Evolutionary conservation across 2,113 vertebrate species (phyloP), one percentile per base, ranked within the genome.

Genomic region (Labrus mixtus): DNA sequence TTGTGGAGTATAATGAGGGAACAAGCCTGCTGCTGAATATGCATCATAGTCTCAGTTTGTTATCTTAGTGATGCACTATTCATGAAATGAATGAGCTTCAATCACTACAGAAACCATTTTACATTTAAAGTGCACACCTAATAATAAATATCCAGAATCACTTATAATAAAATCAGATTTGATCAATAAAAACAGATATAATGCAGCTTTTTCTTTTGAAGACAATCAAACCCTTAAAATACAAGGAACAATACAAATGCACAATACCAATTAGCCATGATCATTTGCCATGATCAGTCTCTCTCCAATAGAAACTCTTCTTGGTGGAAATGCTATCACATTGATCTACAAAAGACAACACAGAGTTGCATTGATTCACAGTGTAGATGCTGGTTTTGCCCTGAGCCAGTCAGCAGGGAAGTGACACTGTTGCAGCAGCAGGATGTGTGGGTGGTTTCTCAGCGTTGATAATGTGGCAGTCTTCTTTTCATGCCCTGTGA

Each of bases 401-500:
- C 55, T 41, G 25, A 71, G 66, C 66, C 57, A 57, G 48, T 77
- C 62, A 58, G 71, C 22, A 4, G 60, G 61, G 64, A 64, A 48
- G 55, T 73, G 70, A 54, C 75, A 50, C 25, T 29, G 62, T 66
- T 54, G 68, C 60, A 65, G 81, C 59, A 67, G 88, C 39, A 50
- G 43, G 67, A 57, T 76, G 43, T 63, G 74, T 80, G 75, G 62
- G 76, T 29, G 73, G 74, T 65, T 79, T 76, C 68, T 59, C 29
- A 75, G 57, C n/a, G 43, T 51, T 78, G 78, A 86, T 81, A 79
- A 92, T 85, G 80, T 85, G 71, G 79, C 77, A 75, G 76, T 91
- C 83, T 87, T 91, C 55, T 75, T 93, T 91, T 91, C 85, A 90
- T 82, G 91, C 73, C 57, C 74, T 3, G 20, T 91, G 68, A 84